A percentile compares a stretch with the other conserved stretches of the same genome.
Conservation (phyloP, 2,888 invertebrate species). For the Vesta saturnalis region DNA sequence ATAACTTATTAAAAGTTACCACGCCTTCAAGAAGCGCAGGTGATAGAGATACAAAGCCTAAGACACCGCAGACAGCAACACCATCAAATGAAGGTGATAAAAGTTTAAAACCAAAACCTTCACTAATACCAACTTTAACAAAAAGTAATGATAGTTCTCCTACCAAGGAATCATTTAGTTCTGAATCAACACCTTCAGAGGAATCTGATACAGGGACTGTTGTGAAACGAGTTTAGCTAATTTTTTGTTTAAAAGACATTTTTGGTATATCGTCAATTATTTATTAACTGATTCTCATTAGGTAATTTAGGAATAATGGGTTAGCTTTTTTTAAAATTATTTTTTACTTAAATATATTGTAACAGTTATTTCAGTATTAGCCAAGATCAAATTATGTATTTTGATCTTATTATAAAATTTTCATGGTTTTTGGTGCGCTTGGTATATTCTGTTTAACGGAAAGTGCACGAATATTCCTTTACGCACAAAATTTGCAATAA, state of each 20-base stretch:
- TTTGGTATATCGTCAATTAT: no score
- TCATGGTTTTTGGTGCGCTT: neutral
- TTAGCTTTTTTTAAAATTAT: neutral
- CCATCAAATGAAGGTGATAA: neutral
- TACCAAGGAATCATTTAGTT: constrained; percentile 62
- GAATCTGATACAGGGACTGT: constrained; percentile 62
- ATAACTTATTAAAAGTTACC: constrained; percentile 27
- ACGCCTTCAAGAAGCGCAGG: no score
- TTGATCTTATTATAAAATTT: no score
- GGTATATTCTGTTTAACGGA: no score
- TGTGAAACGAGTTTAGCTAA: constrained; percentile 55
- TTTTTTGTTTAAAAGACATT: constrained; percentile 26
- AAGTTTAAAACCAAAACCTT: constrained; percentile 46
- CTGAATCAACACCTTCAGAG: constrained; percentile 66
- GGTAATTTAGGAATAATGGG: neutral
- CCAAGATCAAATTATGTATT: no score
- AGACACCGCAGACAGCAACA: no score
- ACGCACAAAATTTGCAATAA: no score
- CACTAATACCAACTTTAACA: constrained; percentile 58
- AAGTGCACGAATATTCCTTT: no score
- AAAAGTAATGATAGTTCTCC: constrained; percentile 49
- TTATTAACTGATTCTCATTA: constrained; percentile 11
- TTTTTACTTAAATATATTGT: neutral
- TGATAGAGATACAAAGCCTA: no score
- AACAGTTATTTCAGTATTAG: constrained; percentile 2